Conservation (phyloP, 1,140 invertebrate species). For the Solenopsis invicta region DNA sequence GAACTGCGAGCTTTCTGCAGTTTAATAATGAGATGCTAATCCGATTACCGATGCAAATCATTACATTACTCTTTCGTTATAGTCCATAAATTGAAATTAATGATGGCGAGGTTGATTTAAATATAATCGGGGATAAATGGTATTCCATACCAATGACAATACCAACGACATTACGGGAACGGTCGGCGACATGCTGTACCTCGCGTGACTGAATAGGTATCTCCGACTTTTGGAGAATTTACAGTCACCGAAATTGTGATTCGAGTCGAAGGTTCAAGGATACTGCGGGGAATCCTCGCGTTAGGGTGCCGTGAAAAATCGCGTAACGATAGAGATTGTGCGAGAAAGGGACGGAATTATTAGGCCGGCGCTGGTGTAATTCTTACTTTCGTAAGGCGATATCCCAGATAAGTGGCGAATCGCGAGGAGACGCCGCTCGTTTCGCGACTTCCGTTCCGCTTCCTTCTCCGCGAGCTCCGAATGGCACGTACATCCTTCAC, state of each 20-base stretch:
- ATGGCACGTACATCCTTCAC: not conserved
- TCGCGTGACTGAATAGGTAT: constrained; percentile 75
- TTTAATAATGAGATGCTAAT: constrained; percentile 28
- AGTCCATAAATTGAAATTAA: constrained; percentile 14
- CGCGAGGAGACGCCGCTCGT: not conserved
- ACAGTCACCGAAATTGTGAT: not conserved
- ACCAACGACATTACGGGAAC: constrained; percentile 10
- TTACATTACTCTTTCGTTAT: not conserved
- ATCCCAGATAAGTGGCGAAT: constrained; percentile 12
- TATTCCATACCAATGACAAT: not conserved
- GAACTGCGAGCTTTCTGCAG: not conserved
- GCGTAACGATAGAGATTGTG: not conserved
- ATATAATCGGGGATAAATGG: not conserved
- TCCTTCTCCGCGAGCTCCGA: not conserved
- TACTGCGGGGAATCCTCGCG: constrained; percentile 68
- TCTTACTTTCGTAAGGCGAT: not conserved
- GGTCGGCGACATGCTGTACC: constrained; percentile 57
- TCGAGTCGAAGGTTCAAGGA: constrained; percentile 76
- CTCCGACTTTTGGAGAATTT: constrained; percentile 67
- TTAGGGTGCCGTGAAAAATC: constrained; percentile 18
- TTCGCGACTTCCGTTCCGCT: not conserved
- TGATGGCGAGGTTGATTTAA: not conserved
- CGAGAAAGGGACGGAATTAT: not conserved
- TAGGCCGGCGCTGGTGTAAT: not conserved
- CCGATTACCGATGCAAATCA: constrained; percentile 1